Base-by-base conservation (phyloP, 2,113 vertebrate species). In the Muscicapa adusta region DNA sequence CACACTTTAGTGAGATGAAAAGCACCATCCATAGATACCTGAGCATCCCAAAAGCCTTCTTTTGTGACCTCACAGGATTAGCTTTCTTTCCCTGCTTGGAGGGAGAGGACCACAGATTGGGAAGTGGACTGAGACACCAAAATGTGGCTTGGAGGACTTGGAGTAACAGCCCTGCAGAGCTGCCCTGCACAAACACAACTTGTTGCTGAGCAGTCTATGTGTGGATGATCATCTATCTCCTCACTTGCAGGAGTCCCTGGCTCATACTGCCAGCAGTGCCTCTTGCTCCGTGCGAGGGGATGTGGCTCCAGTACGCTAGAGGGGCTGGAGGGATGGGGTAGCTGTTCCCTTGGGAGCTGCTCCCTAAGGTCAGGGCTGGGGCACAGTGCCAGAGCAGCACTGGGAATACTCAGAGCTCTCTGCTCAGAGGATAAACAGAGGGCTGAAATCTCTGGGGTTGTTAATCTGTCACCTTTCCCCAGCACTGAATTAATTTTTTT, bases 381-480 rank as follows among this genome's bases (percentile, higher is more conserved):
- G 86, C 89, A 92, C 43, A 45, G 34, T 40, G 65, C 60, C 0
- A 0, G 33, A 88, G n/a, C 72, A 89, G 71, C 45, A 62, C 31
- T 0, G n/a, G 53, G 82, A 93, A 92, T 79, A 79, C 75, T 74
- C 53, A 85, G 60, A 87, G 71, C 28, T 63, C 54, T 72, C 60
- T 65, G 16, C 58, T 91, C 72, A 63, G 66, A 74, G 92, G 66
- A 89, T 95, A 95, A 97, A 96, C 79, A 94, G 78, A 95, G n/a
- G 42, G 33, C 43, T 85, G 91, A 95, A 94, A 38, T 73, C 89
- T 86, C 93, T 65, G n/a, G 94, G 58, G 90, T 29, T 96, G 85
- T 96, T 97, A 96, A 97, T 96, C 95, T 97, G 92, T 96, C 96
- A 96, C 93, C 86, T 92, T 94, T 93, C 83, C n/a, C 48, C 54